phyloP scores from a whole-genome alignment of 2,888 invertebrate genomes.

The Drosophila cognata region DNA sequence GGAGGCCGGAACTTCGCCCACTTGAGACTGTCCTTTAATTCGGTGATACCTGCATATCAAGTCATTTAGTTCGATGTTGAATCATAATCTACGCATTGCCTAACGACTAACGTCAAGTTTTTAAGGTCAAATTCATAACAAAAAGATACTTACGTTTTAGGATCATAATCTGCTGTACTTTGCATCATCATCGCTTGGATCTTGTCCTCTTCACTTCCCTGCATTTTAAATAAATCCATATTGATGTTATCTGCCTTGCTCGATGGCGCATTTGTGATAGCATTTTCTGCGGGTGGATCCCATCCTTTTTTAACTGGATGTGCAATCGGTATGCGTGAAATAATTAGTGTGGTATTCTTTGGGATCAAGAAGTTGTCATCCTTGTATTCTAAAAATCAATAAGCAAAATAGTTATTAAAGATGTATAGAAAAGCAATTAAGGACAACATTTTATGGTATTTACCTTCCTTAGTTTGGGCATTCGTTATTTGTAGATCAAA shows the following conservation, averaged over 20 bases:
- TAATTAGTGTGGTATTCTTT: conserved; percentile 98
- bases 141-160: conserved; percentile 91
- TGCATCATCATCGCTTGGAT: conserved; percentile 99
- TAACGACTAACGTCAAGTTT: neutral
- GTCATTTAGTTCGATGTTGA: neutral
- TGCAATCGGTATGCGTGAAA: conserved; percentile 95
- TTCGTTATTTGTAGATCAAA: conserved; percentile 98
- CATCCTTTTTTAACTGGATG: conserved; percentile 91
- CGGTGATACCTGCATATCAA: conserved; percentile 91
- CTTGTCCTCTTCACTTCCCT: conserved; percentile 98
- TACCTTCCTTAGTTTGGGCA: conserved; percentile 98
- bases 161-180: conserved; percentile 98
- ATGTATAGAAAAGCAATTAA: neutral
- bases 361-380: conserved; percentile 96
- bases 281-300: conserved; percentile 86
- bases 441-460: neutral
- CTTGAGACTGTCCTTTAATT: conserved; percentile 94
- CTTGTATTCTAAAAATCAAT: conserved; percentile 90
- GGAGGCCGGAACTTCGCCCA: conserved; percentile 94
- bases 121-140: neutral
- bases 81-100: neutral
- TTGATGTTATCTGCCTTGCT: conserved; percentile 86
- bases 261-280: conserved; percentile 42
- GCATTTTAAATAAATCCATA: conserved; percentile 94
- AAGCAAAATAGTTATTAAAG: neutral